phyloP scores from a whole-genome alignment of 1,140 invertebrate species.

The Hyles euphorbiae region DNA sequence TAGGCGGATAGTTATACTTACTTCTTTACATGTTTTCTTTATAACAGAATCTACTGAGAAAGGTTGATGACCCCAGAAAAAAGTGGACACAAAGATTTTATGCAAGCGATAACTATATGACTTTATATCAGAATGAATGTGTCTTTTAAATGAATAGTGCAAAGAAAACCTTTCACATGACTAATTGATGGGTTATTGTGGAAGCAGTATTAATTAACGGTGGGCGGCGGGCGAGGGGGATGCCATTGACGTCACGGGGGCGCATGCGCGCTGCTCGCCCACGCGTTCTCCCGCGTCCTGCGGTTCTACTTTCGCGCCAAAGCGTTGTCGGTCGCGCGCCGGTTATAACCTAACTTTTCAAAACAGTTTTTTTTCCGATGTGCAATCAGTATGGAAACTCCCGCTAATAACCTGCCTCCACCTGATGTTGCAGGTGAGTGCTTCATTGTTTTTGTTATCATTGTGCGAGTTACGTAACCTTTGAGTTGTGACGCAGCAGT shows the following conservation, averaged over 20 bases:
- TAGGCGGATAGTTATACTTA: not conserved
- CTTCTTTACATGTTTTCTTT: too few relatives aligned
- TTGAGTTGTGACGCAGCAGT: too few relatives aligned
- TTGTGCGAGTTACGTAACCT: too few relatives aligned
- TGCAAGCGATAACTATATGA: too few relatives aligned
- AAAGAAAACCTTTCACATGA: too few relatives aligned
- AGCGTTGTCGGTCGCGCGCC: conserved; percentile 46
- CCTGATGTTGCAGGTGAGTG: conserved; percentile 49
- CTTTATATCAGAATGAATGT: too few relatives aligned
- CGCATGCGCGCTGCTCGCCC: conserved; percentile 61
- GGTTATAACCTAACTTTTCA: conserved; percentile 49
- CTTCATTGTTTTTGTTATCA: conserved; percentile 3
- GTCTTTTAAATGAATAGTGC: too few relatives aligned
- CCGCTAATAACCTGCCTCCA: conserved; percentile 16
- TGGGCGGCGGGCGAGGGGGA: conserved; percentile 31
- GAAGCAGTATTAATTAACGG: not conserved
- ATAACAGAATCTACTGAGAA: too few relatives aligned
- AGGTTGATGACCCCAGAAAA: too few relatives aligned
- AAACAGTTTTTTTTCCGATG: conserved; percentile 8
- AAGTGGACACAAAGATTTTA: too few relatives aligned
- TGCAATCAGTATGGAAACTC: conserved; percentile 39
- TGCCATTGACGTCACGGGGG: conserved; percentile 45
- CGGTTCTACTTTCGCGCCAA: conserved; percentile 61
- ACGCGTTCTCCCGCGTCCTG: conserved; percentile 38
- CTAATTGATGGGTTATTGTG: too few relatives aligned